phyloP scores from a whole-genome alignment of 2,888 invertebrate species.

The Chloromyia formosa region DNA sequence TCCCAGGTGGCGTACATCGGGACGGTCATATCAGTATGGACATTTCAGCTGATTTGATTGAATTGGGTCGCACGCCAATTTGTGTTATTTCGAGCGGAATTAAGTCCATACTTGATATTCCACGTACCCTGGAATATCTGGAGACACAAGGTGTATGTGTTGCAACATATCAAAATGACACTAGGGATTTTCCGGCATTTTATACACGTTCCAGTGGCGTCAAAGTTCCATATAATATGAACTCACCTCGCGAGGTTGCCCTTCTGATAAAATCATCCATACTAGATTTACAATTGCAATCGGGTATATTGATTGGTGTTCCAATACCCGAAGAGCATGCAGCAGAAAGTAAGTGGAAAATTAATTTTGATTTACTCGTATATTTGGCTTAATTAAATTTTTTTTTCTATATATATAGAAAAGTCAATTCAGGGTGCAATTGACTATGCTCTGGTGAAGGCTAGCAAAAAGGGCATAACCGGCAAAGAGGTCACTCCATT shows the following conservation, averaged over 20 bases:
- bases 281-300: conserved; percentile 67
- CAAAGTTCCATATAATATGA: conserved; percentile 75
- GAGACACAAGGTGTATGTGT: conserved; percentile 97
- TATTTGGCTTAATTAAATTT: not conserved
- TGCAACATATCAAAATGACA: conserved; percentile 74
- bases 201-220: conserved; percentile 81
- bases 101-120: conserved; percentile 96
- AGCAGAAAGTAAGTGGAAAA: conserved; percentile 65
- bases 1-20: conserved; percentile 92
- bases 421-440: conserved; percentile 75
- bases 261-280: conserved; percentile 69
- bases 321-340: conserved; percentile 83
- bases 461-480: conserved; percentile 68
- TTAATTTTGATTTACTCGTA: not conserved
- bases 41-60: conserved; percentile 92
- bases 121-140: conserved; percentile 91
- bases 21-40: conserved; percentile 88
- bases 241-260: conserved; percentile 75
- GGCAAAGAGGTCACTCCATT: conserved; percentile 96
- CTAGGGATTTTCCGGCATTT: conserved; percentile 89
- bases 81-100: conserved; percentile 95
- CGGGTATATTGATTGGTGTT: conserved; percentile 87
- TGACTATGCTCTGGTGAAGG: conserved; percentile 71
- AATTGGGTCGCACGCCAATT: conserved; percentile 86
- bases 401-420: conserved; percentile 52